These are phyloP conservation scores for Sphecodes monilicornis DNA, from an alignment of 2,888 invertebrate genomes.

Conservation along the genomic window DNA sequence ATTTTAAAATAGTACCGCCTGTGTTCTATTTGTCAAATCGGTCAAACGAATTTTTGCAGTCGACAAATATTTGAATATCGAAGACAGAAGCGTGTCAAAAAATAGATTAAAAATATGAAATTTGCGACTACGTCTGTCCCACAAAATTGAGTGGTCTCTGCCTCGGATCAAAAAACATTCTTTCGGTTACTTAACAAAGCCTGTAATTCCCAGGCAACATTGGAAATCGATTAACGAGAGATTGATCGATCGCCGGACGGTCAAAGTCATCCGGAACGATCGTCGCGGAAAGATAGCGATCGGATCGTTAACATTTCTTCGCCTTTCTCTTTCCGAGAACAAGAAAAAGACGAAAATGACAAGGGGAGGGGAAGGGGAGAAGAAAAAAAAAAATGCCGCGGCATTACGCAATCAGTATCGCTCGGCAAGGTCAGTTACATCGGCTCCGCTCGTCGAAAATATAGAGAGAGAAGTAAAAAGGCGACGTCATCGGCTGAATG, in stretches of 20 bases:
- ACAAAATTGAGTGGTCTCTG: not conserved
- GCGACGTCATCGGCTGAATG: conserved; percentile 28
- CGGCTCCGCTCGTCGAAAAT: conserved; percentile 30
- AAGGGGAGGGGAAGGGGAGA: not conserved
- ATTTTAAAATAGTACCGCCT: too few relatives aligned
- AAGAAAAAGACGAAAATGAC: not conserved
- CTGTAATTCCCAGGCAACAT: not conserved
- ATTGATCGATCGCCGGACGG: not conserved
- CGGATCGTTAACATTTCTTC: not conserved
- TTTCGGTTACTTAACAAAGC: not conserved
- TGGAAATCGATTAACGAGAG: conserved; percentile 3
- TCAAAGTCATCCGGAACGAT: conserved; percentile 4
- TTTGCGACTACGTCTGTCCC: not conserved
- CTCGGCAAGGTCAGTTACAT: conserved; percentile 63
- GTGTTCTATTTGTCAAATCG: too few relatives aligned
- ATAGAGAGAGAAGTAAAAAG: conserved; percentile 22
- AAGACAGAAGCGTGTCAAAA: not conserved
- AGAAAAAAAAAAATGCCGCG: not conserved
- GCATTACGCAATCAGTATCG: conserved; percentile 47
- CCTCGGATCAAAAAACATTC: not conserved
- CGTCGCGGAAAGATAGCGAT: not conserved
- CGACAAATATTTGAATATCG: too few relatives aligned
- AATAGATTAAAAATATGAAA: not conserved
- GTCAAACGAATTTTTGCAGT: too few relatives aligned
- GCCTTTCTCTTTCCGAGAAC: not conserved